Percentiles rank a stretch among this genome's conserved stretches.
phyloP scores from a whole-genome alignment of 2,113 vertebrate genomes.

The Ceyx cyanopectus region DNA sequence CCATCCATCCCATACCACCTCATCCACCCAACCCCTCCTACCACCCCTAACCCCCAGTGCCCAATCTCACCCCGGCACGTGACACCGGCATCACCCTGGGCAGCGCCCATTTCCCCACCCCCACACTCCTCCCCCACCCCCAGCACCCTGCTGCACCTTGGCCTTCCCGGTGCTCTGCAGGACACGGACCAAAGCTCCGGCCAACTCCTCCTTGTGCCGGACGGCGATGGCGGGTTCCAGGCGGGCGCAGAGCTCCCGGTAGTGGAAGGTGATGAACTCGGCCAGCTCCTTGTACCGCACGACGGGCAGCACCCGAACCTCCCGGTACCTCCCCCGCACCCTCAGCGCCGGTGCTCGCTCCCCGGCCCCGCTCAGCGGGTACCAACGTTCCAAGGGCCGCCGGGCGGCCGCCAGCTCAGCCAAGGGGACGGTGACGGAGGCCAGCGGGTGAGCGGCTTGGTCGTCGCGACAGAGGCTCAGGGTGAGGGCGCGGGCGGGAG shows the following conservation, averaged over 20 bases:
- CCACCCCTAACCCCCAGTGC: neutral
- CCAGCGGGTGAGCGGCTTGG: conserved; percentile 79
- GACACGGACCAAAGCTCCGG: conserved; percentile 87
- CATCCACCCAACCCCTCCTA: neutral
- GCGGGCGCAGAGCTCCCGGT: conserved; percentile 83
- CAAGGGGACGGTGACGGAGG: conserved; percentile 80
- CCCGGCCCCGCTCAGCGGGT: conserved; percentile 70
- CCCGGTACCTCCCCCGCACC: conserved; percentile 85
- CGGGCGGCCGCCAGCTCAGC: conserved; percentile 72
- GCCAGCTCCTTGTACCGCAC: conserved; percentile 95
- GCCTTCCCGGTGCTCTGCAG: conserved; percentile 92
- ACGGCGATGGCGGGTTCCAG: conserved; percentile 87
- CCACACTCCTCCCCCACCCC: no score
- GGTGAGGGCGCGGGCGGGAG: conserved; percentile 79
- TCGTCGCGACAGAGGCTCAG: conserved; percentile 83
- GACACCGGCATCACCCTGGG: neutral
- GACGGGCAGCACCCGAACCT: conserved; percentile 87
- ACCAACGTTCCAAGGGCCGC: conserved; percentile 86
- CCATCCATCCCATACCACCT: no score
- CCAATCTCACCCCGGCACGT: neutral
- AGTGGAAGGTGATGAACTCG: conserved; percentile 89
- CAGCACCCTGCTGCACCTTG: conserved; percentile 78
- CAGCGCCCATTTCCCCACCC: neutral
- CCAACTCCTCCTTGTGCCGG: conserved; percentile 91
- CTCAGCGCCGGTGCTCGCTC: conserved; percentile 76